Evolutionary conservation across 1,140 invertebrate species (phyloP).

Genomic region (Cecropterus lyciades): DNA sequence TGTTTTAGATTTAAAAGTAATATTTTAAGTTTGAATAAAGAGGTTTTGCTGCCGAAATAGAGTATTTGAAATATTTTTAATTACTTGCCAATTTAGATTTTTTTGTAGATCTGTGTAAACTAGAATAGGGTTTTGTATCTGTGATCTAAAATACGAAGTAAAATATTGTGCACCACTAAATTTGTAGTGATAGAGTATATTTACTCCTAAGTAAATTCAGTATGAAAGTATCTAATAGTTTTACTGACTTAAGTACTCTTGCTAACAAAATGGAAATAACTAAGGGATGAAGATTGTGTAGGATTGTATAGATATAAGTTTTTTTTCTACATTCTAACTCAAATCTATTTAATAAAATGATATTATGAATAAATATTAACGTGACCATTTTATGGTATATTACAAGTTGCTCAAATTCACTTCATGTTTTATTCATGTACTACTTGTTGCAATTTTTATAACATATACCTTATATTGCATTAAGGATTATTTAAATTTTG

Average conservation of each 20-base stretch:
- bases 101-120: constrained; percentile 23
- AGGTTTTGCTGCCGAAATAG: constrained; percentile 4
- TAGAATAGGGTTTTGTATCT: constrained; percentile 22
- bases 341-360: not conserved
- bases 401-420: constrained; percentile 8
- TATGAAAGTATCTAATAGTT: constrained; percentile 5
- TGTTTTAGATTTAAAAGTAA: too few species aligned
- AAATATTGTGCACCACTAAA: constrained; percentile 8
- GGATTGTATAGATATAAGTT: not conserved
- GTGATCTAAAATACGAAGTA: constrained; percentile 4
- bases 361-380: constrained; percentile 3
- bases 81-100: constrained; percentile 3
- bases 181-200: constrained; percentile 11
- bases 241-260: not conserved
- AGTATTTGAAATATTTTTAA: not conserved
- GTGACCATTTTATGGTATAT: not conserved
- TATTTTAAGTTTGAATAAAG: too few species aligned
- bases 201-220: constrained; percentile 1
- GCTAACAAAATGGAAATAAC: constrained; percentile 4
- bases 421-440: constrained; percentile 1
- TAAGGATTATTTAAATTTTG: not conserved
- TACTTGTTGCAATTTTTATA: too few species aligned
- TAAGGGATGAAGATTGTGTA: constrained; percentile 1
- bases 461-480: not conserved
- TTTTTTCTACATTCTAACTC: constrained; percentile 14